Conservation (phyloP, 2,888 invertebrate species). For the Danaus chrysippus region DNA sequence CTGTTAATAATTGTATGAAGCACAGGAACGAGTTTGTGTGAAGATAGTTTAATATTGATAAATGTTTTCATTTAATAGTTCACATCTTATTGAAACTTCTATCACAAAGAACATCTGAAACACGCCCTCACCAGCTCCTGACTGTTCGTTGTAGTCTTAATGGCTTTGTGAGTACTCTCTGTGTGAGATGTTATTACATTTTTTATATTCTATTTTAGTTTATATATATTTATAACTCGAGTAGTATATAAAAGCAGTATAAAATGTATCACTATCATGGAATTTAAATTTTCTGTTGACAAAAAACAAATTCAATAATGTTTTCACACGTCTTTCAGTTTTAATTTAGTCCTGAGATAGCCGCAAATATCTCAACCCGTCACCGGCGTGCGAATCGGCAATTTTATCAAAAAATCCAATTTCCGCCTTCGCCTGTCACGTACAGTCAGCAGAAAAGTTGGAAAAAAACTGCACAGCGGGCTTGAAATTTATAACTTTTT, state of each 20-base stretch:
- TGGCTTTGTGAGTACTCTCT: neutral
- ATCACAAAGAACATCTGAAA: conserved; percentile 6
- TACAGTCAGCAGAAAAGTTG: conserved; percentile 21
- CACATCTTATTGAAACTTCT: neutral
- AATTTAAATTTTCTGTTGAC: neutral
- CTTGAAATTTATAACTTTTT: conserved; percentile 2
- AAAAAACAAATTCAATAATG: neutral
- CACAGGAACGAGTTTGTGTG: too few species aligned
- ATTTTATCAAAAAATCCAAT: conserved; percentile 32
- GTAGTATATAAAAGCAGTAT: neutral
- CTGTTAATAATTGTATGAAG: too few species aligned
- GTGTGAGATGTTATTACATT: neutral
- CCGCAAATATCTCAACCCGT: conserved; percentile 22
- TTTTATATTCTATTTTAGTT: neutral
- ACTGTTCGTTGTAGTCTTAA: neutral
- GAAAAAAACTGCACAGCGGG: neutral
- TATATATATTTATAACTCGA: neutral
- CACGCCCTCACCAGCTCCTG: neutral
- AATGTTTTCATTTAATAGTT: conserved; percentile 4
- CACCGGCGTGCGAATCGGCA: conserved; percentile 21
- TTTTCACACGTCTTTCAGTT: conserved; percentile 11
- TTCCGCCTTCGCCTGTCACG: conserved; percentile 24
- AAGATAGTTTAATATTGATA: neutral
- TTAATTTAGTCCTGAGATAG: conserved; percentile 19
- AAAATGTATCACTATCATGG: neutral